Evolutionary conservation across 2,888 invertebrate genomes (phyloP).

Genomic region (Omphaloscelis lunosa): DNA sequence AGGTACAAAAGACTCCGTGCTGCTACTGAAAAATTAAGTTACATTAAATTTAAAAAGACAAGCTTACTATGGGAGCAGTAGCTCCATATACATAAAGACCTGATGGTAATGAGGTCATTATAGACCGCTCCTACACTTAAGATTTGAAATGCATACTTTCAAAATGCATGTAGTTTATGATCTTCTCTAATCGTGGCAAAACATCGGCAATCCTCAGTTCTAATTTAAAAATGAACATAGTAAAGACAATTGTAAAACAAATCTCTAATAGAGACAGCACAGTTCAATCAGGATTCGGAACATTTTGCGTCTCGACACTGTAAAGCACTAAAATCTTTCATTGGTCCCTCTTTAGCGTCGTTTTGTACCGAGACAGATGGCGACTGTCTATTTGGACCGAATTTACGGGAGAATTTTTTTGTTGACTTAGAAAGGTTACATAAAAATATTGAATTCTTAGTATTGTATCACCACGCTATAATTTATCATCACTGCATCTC

Average conservation of each 20-base stretch:
- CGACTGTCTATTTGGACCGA: neutral
- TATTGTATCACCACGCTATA: neutral
- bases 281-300: slow-evolving; percentile 43
- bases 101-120: too few species aligned
- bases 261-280: slow-evolving; percentile 12
- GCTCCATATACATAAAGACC: too few species aligned
- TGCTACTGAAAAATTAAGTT: too few species aligned
- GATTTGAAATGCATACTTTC: too few species aligned
- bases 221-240: slow-evolving; percentile 5
- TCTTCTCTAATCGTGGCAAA: neutral
- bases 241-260: slow-evolving; percentile 4
- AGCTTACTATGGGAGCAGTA: too few species aligned
- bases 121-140: too few species aligned
- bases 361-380: slow-evolving; percentile 26
- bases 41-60: too few species aligned
- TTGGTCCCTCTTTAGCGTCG: neutral
- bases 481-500: neutral
- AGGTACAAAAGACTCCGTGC: too few species aligned
- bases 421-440: neutral
- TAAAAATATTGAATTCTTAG: neutral
- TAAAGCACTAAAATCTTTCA: slow-evolving; percentile 44
- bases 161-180: too few species aligned
- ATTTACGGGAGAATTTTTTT: neutral
- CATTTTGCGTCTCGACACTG: slow-evolving; percentile 32
- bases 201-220: neutral